Evolutionary conservation across 2,113 vertebrate genomes (phyloP), one percentile per base, ranked within the genome.

Genomic region (Leucoraja erinaceus): DNA sequence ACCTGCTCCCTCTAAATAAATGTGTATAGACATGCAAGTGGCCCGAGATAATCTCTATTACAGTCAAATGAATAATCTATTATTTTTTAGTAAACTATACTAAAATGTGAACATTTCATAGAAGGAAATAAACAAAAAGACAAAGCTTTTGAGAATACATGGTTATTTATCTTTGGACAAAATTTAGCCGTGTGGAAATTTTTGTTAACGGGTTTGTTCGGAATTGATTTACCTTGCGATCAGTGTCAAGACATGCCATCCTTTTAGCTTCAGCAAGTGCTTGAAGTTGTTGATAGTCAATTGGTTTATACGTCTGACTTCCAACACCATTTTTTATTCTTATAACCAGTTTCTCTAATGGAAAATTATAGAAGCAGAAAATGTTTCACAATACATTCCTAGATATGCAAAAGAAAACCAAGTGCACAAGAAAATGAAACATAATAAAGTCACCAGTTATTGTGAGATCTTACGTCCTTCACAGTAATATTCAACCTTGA

Each of bases 181-280:
- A 91, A 68, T 16, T 12, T 11, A 18, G 12, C 3, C 0, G 16
- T 11, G 47, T 91, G 6, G 68, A 20, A 1, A 28, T 54, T 72
- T 86, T 93, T 72, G 47, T 75, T 78, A 59, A 70, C 88, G 22
- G 4, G 16, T 91, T 77, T 74, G 47, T 56, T 20, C 33, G 79
- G 1, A 11, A 54, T 74, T n/a, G 63, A 83, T 94, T 93, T 97
- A 99, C 98, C 98, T 98, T 98, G 94, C 96, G 94, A 68, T 97
- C 96, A 94, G 96, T 96, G 93, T 95, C 94, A 94, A 95, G 95
- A 94, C 96, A 97, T 68, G 96, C 94, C 93, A 94, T 95, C 93
- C 96, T 97, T 94, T 97, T 97, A 90, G 94, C 96, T 81, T 97
- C 95, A 93, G 97, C 94, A 94, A 98, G 95, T 63, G 97, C 96